Percentiles rank a stretch among this genome's conserved stretches.
Conservation (phyloP, 2,888 invertebrate genomes). For the Agonopterix subpropinquella region DNA sequence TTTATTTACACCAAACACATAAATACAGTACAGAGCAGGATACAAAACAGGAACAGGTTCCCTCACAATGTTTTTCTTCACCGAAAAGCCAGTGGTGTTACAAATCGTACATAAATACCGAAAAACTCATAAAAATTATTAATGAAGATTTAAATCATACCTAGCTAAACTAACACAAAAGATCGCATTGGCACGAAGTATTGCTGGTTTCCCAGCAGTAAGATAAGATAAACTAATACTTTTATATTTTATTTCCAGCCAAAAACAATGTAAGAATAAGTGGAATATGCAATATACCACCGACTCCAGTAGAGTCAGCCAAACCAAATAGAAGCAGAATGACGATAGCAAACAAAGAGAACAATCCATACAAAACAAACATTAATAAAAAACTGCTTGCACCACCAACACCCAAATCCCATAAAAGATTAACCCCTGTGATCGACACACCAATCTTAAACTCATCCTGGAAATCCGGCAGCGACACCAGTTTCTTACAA, state of each 20-base stretch:
- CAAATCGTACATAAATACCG: too few relatives aligned
- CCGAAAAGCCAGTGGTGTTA: too few relatives aligned
- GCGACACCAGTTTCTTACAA: slow-evolving; percentile 57
- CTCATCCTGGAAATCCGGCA: slow-evolving; percentile 49
- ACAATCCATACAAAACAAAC: slow-evolving; percentile 21
- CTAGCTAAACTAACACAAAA: too few relatives aligned
- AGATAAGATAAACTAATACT: background rate
- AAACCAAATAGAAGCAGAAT: slow-evolving; percentile 27
- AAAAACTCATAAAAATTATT: too few relatives aligned
- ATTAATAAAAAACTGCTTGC: slow-evolving; percentile 14
- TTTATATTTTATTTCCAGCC: slow-evolving; percentile 18
- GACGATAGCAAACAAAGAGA: slow-evolving; percentile 48
- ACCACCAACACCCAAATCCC: slow-evolving; percentile 4
- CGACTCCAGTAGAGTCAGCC: slow-evolving; percentile 38
- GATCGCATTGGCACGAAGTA: too few relatives aligned
- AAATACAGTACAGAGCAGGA: too few relatives aligned
- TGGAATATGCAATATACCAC: slow-evolving; percentile 48
- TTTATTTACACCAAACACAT: too few relatives aligned
- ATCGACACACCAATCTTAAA: slow-evolving; percentile 46
- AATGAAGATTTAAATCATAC: too few relatives aligned
- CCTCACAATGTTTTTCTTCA: too few relatives aligned
- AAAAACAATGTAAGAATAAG: slow-evolving; percentile 45
- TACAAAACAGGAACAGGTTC: too few relatives aligned
- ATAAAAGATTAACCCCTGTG: slow-evolving; percentile 5
- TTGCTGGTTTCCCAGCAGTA: too few relatives aligned